phyloP scores from a whole-genome alignment of 1,140 invertebrate species.

The Ericerus pela region DNA sequence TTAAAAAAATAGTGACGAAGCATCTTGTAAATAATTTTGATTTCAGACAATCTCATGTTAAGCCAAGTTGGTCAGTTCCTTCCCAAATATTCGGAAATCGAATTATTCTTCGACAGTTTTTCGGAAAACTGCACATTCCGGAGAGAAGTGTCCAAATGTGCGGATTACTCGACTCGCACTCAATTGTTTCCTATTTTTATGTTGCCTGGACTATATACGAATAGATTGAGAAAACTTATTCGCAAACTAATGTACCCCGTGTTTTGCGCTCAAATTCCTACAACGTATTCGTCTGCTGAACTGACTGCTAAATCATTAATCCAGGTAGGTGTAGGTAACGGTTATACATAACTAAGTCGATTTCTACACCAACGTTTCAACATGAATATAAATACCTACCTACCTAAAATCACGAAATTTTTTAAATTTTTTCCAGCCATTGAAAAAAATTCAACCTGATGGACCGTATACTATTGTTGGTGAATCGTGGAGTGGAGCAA shows the following conservation, averaged over 20 bases:
- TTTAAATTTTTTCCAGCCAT: conserved; percentile 7
- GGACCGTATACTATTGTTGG: conserved; percentile 20
- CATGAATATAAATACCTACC: too few species aligned
- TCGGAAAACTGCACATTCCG: conserved; percentile 9
- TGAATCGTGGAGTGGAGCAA: conserved; percentile 20
- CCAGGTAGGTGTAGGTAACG: neutral
- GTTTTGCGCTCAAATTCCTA: conserved; percentile 14
- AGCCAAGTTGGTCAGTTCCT: neutral
- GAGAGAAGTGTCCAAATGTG: conserved; percentile 3
- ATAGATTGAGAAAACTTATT: neutral
- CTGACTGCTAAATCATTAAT: neutral
- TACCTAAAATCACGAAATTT: neutral
- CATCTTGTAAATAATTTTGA: neutral
- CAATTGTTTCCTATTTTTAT: conserved; percentile 14
- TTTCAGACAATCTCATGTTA: neutral
- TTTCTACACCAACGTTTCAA: too few species aligned
- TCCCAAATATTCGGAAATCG: neutral
- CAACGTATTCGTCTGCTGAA: neutral
- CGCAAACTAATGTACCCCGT: conserved; percentile 16
- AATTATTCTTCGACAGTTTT: neutral
- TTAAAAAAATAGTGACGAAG: neutral
- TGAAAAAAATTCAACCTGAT: conserved; percentile 17
- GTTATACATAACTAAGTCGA: too few species aligned
- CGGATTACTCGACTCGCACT: neutral
- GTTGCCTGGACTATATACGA: conserved; percentile 13